phyloP scores from a whole-genome alignment of 2,797 vertebrate genomes.

The Cheirogaleus major region DNA sequence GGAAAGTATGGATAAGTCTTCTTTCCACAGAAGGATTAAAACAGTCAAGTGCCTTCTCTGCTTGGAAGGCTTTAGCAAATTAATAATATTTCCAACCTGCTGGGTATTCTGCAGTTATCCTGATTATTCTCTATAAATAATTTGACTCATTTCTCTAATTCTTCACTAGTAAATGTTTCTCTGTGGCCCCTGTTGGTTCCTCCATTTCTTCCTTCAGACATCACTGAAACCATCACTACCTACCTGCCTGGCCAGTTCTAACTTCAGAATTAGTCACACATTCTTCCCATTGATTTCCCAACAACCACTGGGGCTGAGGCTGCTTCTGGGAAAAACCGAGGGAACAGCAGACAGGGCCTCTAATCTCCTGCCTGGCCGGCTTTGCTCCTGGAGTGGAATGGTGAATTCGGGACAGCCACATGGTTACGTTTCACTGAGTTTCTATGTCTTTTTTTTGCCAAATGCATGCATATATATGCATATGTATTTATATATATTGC shows the following conservation, averaged over 20 bases:
- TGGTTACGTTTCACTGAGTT: neutral
- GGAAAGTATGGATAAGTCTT: neutral
- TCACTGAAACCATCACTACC: neutral
- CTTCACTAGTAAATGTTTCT: neutral
- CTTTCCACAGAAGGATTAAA: neutral
- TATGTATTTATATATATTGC: too few species aligned
- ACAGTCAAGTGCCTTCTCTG: neutral
- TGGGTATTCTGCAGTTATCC: neutral
- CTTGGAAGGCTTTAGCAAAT: neutral
- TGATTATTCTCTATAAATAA: neutral
- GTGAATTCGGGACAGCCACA: neutral
- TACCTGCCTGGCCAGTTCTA: neutral
- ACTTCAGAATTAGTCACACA: neutral
- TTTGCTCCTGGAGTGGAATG: neutral
- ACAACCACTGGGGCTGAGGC: neutral
- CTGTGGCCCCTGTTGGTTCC: neutral
- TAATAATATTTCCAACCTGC: neutral
- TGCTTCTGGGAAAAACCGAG: neutral
- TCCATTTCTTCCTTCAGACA: neutral
- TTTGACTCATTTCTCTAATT: neutral
- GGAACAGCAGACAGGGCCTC: neutral
- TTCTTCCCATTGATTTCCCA: neutral
- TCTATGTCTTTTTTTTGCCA: neutral
- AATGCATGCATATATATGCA: neutral
- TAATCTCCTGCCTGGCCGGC: neutral